phyloP scores from a whole-genome alignment of 2,797 vertebrate genomes.

The Austrolebias charrua region DNA sequence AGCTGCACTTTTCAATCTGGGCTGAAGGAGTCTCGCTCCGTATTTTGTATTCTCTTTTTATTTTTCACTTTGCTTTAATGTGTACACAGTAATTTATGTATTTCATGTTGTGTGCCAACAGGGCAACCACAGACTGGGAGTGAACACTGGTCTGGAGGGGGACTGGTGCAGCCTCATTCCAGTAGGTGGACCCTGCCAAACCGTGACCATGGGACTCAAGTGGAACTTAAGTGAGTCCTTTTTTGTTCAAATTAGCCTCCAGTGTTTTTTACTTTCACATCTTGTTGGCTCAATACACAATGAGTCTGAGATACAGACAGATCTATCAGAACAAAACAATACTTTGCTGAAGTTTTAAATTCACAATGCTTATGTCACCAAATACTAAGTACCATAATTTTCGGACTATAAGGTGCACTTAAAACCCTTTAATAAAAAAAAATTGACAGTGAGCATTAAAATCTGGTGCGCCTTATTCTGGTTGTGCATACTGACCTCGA shows the following conservation, averaged over 20 bases:
- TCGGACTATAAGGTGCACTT: not conserved
- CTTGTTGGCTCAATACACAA: not conserved
- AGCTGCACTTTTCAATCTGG: conserved; percentile 30
- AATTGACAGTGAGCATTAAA: too few relatives aligned
- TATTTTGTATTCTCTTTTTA: conserved; percentile 28
- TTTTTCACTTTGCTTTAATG: conserved; percentile 23
- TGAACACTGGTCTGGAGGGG: conserved; percentile 90
- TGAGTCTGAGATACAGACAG: not conserved
- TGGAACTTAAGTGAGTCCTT: conserved; percentile 94
- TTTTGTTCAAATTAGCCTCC: conserved; percentile 16
- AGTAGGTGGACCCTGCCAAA: conserved; percentile 83
- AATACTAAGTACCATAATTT: not conserved
- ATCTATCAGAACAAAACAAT: too few relatives aligned
- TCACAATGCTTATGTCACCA: not conserved
- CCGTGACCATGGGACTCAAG: conserved; percentile 87
- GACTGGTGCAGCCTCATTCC: conserved; percentile 94
- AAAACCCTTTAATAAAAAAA: too few relatives aligned
- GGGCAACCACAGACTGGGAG: conserved; percentile 81
- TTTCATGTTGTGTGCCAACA: conserved; percentile 37
- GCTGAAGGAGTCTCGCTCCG: conserved; percentile 18
- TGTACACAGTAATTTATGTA: not conserved
- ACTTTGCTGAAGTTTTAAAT: not conserved
- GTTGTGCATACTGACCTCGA: too few relatives aligned
- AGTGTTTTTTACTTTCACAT: not conserved
- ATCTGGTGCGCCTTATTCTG: too few relatives aligned